A percentile compares a stretch with the other conserved stretches of the same genome.
Evolutionary conservation across 2,113 vertebrate genomes (phyloP).

Genomic region (Dermatemys mawii): DNA sequence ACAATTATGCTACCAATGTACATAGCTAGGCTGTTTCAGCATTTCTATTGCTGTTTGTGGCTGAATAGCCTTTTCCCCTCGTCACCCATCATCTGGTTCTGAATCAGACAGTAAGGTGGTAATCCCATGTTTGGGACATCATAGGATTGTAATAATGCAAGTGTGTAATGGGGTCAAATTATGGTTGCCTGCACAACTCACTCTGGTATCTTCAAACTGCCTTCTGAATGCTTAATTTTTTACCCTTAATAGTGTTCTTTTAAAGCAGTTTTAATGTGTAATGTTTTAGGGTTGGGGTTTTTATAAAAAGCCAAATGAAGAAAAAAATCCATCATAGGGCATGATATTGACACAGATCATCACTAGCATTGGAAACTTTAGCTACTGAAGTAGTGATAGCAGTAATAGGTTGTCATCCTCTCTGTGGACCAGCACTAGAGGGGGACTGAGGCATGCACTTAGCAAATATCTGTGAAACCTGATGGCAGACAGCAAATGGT

Average conservation of each 20-base stretch:
- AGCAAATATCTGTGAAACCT: neutral
- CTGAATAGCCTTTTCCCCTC: neutral
- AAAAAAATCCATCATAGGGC: neutral
- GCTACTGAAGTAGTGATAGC: neutral
- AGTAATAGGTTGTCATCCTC: neutral
- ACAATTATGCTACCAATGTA: neutral
- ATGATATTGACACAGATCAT: neutral
- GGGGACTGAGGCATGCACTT: neutral
- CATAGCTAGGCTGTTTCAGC: neutral
- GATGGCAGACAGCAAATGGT: neutral
- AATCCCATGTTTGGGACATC: neutral
- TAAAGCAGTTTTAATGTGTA: neutral
- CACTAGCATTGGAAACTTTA: neutral
- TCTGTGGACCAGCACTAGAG: neutral
- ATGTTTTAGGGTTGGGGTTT: neutral
- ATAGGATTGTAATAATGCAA: neutral
- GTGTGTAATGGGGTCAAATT: neutral
- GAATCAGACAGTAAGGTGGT: neutral
- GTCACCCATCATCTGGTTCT: neutral
- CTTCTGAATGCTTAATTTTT: neutral
- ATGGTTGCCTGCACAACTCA: neutral
- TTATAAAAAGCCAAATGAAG: neutral
- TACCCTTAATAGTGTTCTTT: neutral
- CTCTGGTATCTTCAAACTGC: neutral
- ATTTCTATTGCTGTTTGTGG: neutral